Evolutionary conservation across 2,113 vertebrate genomes (phyloP).

Genomic region (Arvicanthis niloticus): DNA sequence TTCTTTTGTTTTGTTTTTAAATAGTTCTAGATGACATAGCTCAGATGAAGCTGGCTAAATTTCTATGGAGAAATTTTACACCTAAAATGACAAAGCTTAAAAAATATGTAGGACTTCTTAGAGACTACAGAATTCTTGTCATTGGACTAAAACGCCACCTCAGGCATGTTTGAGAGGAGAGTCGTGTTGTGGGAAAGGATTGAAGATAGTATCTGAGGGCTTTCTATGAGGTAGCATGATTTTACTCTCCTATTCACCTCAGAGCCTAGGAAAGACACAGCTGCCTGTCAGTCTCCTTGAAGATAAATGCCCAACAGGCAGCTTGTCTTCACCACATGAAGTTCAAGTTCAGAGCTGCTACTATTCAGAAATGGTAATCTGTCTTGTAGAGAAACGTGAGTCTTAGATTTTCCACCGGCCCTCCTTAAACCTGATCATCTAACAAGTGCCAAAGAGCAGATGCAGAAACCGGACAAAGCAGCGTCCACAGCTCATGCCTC

Average conservation of each 20-base stretch:
- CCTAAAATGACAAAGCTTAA: slow-evolving; percentile 21
- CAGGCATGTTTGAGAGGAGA: neutral
- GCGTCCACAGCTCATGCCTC: neutral
- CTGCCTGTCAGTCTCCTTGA: neutral
- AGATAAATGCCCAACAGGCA: neutral
- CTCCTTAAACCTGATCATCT: neutral
- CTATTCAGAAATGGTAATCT: neutral
- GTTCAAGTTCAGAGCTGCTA: neutral
- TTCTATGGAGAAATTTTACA: neutral
- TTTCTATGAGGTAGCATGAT: neutral
- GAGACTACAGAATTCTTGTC: neutral
- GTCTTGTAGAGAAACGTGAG: neutral
- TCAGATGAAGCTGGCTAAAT: neutral
- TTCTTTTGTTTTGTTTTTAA: neutral
- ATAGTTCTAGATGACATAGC: neutral
- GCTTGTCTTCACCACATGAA: neutral
- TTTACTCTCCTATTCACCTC: neutral
- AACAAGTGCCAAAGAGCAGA: neutral
- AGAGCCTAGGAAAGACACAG: neutral
- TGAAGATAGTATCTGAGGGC: neutral
- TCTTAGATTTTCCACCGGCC: neutral
- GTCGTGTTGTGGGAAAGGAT: neutral
- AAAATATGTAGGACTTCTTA: neutral
- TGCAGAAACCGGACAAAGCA: neutral
- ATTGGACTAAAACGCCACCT: neutral